A percentile compares a stretch with the other conserved stretches of the same genome.
Evolutionary conservation across 2,113 vertebrate species (phyloP).

Genomic region (Lipophrys pholis): DNA sequence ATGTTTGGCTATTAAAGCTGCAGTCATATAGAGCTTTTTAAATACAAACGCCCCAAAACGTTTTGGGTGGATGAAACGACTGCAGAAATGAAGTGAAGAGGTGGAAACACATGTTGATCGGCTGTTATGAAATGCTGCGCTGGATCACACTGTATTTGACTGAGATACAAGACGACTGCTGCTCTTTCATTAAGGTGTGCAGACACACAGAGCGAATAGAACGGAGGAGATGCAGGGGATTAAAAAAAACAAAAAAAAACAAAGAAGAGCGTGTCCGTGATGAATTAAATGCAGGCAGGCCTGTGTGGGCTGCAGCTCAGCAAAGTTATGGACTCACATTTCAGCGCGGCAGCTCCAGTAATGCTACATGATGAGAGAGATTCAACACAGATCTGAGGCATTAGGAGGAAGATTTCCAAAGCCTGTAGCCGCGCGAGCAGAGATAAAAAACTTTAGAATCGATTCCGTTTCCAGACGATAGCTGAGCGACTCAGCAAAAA

Average conservation of each 20-base stretch:
- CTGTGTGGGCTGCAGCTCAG: constrained; percentile 28
- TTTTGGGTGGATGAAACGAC: background rate
- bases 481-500: too few relatives aligned
- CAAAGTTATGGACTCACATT: constrained; percentile 27
- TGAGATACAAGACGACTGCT: constrained; percentile 57
- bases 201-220: constrained; percentile 17
- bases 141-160: constrained; percentile 63
- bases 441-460: constrained; percentile 18
- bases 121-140: constrained; percentile 31
- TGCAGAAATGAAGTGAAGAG: too few relatives aligned
- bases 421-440: background rate
- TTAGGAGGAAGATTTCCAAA: constrained; percentile 22
- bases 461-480: constrained; percentile 7
- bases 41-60: constrained; percentile 20
- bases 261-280: background rate
- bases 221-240: background rate
- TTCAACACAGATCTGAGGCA: constrained; percentile 25
- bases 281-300: constrained; percentile 52
- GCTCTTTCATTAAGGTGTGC: constrained; percentile 56
- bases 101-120: too few relatives aligned
- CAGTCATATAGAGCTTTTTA: background rate
- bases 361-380: constrained; percentile 36
- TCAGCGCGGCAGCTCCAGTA: constrained; percentile 26
- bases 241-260: background rate
- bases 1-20: constrained; percentile 36